Base-by-base conservation (phyloP, 23 tunicate species). In the Phallusia fumigata region DNA sequence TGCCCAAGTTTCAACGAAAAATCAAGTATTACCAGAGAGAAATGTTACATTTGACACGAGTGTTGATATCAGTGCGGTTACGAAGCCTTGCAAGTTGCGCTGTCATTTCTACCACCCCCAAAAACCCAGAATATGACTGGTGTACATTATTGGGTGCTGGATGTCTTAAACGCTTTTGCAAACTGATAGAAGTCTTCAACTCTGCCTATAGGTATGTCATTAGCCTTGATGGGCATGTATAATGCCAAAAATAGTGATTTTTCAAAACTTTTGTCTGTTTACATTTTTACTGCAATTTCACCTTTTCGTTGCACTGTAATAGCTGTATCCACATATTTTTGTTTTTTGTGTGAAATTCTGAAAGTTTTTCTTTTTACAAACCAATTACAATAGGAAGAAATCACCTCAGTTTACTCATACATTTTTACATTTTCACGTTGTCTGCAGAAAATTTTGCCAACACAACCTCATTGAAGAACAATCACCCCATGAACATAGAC, bases 121-220 rank as follows among this genome's bases (percentile, higher is more conserved):
- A 79, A 35, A 82, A 85, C 0, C 84, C 69, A 8, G 87, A 89
- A 15, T 26, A 19, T 36, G 88, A 89, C 19, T 85, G 88, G 86
- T 36, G 49, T 64, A 36, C 30, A 53, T n/a, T 83, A 49, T 64
- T 89, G 74, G 86, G 84, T 18, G 31, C 86, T 76, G 82, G 79
- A 30, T 82, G 64, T 8, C 47, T 85, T n/a, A 94, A 94, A 75
- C 93, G 90, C 19, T 77, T 94, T 34, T 89, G 94, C 75, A 94
- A 94, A 79, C 79, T 94, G 0, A 85, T 94, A 65, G 94, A 88
- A 72, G 87, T 64, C 0, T 94, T 85, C 84, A 94, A 94, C 65
- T 82, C 89, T 53, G 28, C 78, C 6, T 30, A 84, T 0, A 88
- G 83, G 91, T 82, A 75, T 31, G 47, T 40, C 47, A 3, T 40